A percentile compares a stretch with the other conserved stretches of the same genome.
Evolutionary conservation across 2,113 vertebrate species (phyloP).

Genomic region (Axis porcinus): DNA sequence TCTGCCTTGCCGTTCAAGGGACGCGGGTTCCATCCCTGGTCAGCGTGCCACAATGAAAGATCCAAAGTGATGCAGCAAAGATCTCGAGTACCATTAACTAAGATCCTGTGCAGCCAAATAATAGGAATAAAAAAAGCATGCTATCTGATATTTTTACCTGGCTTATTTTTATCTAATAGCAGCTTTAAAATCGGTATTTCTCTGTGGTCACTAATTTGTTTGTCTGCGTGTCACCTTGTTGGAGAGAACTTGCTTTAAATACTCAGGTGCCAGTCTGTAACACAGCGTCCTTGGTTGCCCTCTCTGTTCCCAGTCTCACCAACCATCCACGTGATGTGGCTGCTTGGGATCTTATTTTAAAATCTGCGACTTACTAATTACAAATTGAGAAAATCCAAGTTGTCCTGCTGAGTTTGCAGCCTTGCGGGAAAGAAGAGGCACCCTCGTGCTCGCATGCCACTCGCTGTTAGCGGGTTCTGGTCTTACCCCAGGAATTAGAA

Average conservation of each 20-base stretch:
- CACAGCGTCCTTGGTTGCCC: too few relatives aligned
- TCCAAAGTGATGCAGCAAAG: neutral
- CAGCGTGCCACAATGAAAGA: neutral
- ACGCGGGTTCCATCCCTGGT: neutral
- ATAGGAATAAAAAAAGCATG: neutral
- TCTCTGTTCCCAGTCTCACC: neutral
- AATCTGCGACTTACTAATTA: neutral
- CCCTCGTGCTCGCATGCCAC: neutral
- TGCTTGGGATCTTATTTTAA: neutral
- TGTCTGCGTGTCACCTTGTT: neutral
- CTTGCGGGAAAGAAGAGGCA: neutral
- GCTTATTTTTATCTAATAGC: neutral
- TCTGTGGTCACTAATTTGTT: neutral
- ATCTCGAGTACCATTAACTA: neutral
- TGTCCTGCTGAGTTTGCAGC: neutral
- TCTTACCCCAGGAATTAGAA: neutral
- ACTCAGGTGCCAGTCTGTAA: neutral
- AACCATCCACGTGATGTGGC: neutral
- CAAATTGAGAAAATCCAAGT: neutral
- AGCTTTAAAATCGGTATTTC: constrained; percentile 4
- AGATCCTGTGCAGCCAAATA: neutral
- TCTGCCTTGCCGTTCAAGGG: neutral
- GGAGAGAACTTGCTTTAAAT: neutral
- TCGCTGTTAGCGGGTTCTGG: neutral
- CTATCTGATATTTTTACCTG: neutral